Base-by-base conservation (phyloP, 2,888 invertebrate genomes). In the Chrysopilus asiliformis region DNA sequence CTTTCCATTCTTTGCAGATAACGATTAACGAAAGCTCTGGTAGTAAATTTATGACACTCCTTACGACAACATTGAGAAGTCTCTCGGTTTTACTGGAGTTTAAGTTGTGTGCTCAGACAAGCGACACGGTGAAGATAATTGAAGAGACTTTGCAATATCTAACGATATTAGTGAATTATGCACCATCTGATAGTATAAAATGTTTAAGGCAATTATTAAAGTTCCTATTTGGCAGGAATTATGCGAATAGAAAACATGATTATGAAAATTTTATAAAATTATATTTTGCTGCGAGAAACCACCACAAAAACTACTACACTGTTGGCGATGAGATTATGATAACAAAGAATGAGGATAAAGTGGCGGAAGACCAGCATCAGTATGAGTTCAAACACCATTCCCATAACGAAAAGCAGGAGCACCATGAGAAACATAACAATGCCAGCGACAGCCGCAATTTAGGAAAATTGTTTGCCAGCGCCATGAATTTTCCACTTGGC, bases 101-200 rank as follows among this genome's bases (percentile, higher is more conserved):
- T 16, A 38, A 38, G 12, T 22, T 14, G 17, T 36, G 24, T 18
- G 15, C 28, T 15, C 31, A n/a, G 4, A 20, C 20, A 18, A 32
- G n/a, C 9, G 9, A 34, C 17, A 32, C 16, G 10, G 36, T 41
- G 10, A 61, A 61, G 57, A 55, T 64, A 52, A 58, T 64, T 52
- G 85, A 86, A 59, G 86, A 87, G 60, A 66, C 84, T 46, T 66
- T 87, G 38, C 64, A 66, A 44, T 84, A 82, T 61, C 65, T 84
- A 42, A 72, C 74, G 47, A 68, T 71, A 25, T 73, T 79, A 22
- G 73, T 84, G 49, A 58, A 66, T 42, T 64, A 83, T 47, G 77
- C 79, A 47, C 74, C 83, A 16, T 72, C 72, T 20, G 66, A 70
- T 39, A 74, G 79, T 19, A 71, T 86, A 16, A 68, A 70, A 47